These are phyloP conservation scores for Chironomus striatipennis DNA, from an alignment of 1,140 invertebrate species.

Conservation along the genomic window DNA sequence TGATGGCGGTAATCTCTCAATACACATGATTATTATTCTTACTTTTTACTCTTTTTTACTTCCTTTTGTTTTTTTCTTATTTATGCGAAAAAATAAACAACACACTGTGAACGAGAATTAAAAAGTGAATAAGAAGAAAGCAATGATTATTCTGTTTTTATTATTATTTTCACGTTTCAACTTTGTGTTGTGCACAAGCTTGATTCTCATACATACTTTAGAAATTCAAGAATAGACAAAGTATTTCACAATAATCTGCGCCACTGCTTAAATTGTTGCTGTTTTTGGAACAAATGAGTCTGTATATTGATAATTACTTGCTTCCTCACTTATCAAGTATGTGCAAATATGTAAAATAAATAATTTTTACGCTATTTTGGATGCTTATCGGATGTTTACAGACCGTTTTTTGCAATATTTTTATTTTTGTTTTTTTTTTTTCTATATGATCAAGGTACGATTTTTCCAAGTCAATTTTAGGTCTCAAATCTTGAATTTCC, in stretches of 20 bases:
- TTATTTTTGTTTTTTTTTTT: background rate
- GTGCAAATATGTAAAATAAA: too few relatives aligned
- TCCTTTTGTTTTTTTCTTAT: too few relatives aligned
- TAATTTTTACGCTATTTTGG: background rate
- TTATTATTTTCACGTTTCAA: background rate
- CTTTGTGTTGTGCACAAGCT: background rate
- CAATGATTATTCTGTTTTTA: constrained; percentile 14
- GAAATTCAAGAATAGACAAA: background rate
- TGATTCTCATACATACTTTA: background rate
- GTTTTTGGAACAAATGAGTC: too few relatives aligned
- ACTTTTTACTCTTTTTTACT: background rate
- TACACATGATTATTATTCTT: background rate
- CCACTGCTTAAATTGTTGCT: background rate
- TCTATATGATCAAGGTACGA: background rate
- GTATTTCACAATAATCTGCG: background rate
- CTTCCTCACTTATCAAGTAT: too few relatives aligned
- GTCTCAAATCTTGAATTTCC: too few relatives aligned
- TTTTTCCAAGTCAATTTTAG: background rate
- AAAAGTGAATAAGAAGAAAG: background rate
- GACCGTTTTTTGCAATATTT: background rate
- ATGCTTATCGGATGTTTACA: background rate
- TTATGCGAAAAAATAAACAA: background rate
- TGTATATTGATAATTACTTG: too few relatives aligned
- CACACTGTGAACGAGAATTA: background rate
- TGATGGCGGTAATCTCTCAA: constrained; percentile 12